Evolutionary conservation across 1,140 invertebrate genomes (phyloP), one percentile per base, ranked within the genome.

Genomic region (Drosophila subpulchrella): DNA sequence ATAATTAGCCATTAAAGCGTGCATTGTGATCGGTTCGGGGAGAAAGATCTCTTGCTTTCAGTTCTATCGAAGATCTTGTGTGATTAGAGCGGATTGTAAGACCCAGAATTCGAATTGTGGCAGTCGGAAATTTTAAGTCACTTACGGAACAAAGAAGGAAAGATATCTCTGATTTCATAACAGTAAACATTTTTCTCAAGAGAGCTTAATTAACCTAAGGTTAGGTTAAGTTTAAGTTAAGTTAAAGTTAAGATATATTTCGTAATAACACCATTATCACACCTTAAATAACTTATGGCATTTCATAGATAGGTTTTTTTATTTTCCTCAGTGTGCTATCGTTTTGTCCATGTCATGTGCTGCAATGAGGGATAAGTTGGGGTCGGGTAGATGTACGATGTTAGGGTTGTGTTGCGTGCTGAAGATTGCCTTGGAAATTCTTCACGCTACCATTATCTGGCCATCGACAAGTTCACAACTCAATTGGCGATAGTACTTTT

Each of bases 1-100:
- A 89, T 89, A 89, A 89, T 89, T 89, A 89, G 84, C 62, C 84
- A 84, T 89, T 89, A 84, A 89, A 89, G 80, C 84, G 84, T 81
- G 84, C 81, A 89, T 89, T 88, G 84, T 89, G 75, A 76, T 71
- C 51, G 55, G 56, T 15, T 61, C 56, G 48, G 47, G 56, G 27
- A 48, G 70, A 30, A 44, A 55, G 70, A 42, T 66, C 36, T 44
- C 47, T 38, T 8, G 30, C 62, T 66, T 53, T 66, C 20, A 32
- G 61, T 42, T 63, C 55, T 38, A 30, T 61, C n/a, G 39, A 42
- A 63, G 56, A 76, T 78, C 46, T 78, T 63, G 12, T 44, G 53
- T 58, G 65, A 78, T 77, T 63, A 50, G 67, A 57, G 41, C 36
- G 27, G 66, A 53, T 73, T 79, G 60, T 65, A 60, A 53, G 27